A percentile compares a stretch with the other conserved stretches of the same genome.
phyloP scores from a whole-genome alignment of 2,113 vertebrate species.

The Colaptes auratus region DNA sequence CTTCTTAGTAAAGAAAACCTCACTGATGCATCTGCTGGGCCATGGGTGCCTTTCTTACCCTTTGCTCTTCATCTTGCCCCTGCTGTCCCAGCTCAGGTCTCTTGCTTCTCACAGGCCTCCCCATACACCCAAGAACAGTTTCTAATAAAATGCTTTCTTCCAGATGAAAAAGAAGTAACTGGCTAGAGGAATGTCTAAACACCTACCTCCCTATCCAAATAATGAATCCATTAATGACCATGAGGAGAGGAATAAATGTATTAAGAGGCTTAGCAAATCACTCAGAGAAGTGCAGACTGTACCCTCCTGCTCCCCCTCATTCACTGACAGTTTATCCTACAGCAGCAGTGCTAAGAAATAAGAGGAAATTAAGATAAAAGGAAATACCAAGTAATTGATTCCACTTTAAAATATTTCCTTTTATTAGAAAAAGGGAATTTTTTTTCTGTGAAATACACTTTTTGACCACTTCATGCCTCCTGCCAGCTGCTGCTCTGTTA shows the following conservation, averaged over 20 bases:
- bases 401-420: not conserved
- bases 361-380: not conserved
- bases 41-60: not conserved
- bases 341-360: not conserved
- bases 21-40: not conserved
- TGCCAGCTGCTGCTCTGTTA: not conserved
- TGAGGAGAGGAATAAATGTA: constrained; percentile 18
- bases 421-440: not conserved
- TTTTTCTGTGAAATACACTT: not conserved
- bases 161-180: not conserved
- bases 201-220: not conserved
- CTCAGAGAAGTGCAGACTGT: not conserved
- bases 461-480: not conserved
- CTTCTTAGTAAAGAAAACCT: not conserved
- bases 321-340: not conserved
- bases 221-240: not conserved
- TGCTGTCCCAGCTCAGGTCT: not conserved
- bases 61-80: not conserved
- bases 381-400: not conserved
- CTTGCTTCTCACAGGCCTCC: not conserved
- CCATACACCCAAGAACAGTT: not conserved
- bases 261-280: constrained; percentile 44
- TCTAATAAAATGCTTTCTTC: not conserved
- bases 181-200: not conserved
- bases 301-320: not conserved